phyloP scores from a whole-genome alignment of 2,888 invertebrate species.

The Hetaerina titia region DNA sequence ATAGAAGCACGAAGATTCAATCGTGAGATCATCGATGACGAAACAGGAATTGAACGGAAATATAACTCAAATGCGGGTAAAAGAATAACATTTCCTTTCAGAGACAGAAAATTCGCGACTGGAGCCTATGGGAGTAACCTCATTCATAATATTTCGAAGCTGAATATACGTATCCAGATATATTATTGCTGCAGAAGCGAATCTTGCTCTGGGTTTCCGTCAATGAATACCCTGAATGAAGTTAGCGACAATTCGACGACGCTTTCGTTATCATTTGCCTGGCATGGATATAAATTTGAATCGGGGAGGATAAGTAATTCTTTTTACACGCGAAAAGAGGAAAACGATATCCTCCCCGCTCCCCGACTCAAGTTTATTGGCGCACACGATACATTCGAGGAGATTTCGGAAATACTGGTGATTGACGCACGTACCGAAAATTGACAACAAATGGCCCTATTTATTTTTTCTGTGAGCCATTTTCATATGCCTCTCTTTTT shows the following conservation, averaged over 20 bases:
- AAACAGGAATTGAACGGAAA: too few species aligned
- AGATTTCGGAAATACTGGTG: not conserved
- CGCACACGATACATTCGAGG: not conserved
- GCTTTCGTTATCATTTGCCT: not conserved
- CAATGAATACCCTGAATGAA: not conserved
- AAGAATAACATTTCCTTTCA: too few species aligned
- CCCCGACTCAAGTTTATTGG: not conserved
- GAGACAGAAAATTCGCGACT: too few species aligned
- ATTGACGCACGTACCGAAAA: slow-evolving; percentile 6
- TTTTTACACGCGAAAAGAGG: not conserved
- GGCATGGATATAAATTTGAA: not conserved
- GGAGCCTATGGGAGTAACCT: too few species aligned
- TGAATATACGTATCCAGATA: too few species aligned
- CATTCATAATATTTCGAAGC: too few species aligned
- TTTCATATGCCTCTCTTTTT: not conserved
- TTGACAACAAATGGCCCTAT: not conserved
- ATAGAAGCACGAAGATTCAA: too few species aligned
- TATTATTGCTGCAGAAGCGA: not conserved
- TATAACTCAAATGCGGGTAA: too few species aligned
- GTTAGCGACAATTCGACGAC: not conserved
- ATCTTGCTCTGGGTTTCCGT: not conserved
- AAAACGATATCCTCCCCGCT: not conserved
- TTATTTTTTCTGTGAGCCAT: not conserved
- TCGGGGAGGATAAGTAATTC: not conserved
- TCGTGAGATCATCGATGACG: too few species aligned